Conservation (phyloP, 2,888 invertebrate genomes). For the Archaeoteleia sp. region DNA sequence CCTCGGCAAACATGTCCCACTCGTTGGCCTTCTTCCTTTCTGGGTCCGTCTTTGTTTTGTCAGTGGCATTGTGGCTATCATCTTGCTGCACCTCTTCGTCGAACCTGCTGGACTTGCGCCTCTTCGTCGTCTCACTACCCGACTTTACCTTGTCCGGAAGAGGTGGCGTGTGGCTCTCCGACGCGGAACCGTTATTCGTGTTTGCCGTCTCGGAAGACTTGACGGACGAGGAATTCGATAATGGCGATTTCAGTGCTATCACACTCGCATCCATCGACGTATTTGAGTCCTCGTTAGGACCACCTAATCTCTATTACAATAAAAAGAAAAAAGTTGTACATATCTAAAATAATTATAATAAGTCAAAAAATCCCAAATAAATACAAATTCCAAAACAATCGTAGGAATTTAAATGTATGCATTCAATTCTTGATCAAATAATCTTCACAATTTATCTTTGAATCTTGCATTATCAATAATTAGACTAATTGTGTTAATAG, state of each 20-base stretch:
- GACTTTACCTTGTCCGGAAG: conserved; percentile 67
- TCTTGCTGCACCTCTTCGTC: conserved; percentile 57
- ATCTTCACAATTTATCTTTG: too few species aligned
- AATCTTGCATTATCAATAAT: neutral
- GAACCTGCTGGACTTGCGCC: conserved; percentile 64
- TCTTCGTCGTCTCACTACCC: conserved; percentile 59
- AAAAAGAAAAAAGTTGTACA: too few species aligned
- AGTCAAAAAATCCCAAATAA: too few species aligned
- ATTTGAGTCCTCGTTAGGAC: conserved; percentile 78
- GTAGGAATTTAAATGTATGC: too few species aligned
- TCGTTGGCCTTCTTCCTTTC: conserved; percentile 78
- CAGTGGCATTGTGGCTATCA: conserved; percentile 59
- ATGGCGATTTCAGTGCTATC: conserved; percentile 53
- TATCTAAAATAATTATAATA: too few species aligned
- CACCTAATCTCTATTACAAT: conserved; percentile 76
- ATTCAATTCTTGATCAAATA: too few species aligned
- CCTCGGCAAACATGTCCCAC: conserved; percentile 96
- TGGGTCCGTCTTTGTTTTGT: conserved; percentile 65
- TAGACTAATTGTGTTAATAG: too few species aligned
- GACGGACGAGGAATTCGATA: conserved; percentile 59
- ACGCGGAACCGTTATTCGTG: conserved; percentile 70
- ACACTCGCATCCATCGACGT: conserved; percentile 66
- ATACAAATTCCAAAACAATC: too few species aligned
- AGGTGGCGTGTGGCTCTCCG: conserved; percentile 71
- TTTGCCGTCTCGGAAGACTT: conserved; percentile 64